Evolutionary conservation across 30 jellyfish, hydroid and myxozoan species (phyloP), one percentile per base, ranked within the genome.

Genomic region (Catostylus mosaicus): DNA sequence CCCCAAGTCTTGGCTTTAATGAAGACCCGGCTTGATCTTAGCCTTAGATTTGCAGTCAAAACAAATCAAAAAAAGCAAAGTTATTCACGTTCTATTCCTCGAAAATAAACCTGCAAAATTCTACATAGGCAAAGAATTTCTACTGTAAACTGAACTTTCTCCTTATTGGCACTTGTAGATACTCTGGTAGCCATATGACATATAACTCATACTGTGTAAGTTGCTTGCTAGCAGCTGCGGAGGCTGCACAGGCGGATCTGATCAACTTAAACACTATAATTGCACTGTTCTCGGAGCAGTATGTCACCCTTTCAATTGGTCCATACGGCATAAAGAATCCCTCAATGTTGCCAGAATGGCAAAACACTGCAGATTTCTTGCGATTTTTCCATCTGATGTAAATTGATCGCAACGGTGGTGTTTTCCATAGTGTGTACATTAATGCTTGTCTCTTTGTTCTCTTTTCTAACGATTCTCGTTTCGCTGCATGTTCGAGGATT

Each of bases 161-260:
- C 62, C 38, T 26, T 74, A 64, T 45, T 0, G 82, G 89, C 22
- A 64, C 38, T 27, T 79, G 75, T 38, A 79, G 36, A 33, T 46
- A 79, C 33, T 79, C 82, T 45, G 89, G 89, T 19, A 79, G 76
- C 89, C 89, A 79, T n/a, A 43, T 36, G 27, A 29, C 75, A 66
- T 37, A 36, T 47, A 79, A 27, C 19, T n/a, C 29, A 27, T 79
- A 45, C 29, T 29, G 71, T 31, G 45, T 24, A 0, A n/a, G 35
- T n/a, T 63, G 73, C 70, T 46, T 29, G 33, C 75, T 50, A 20
- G 82, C 82, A 45, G 27, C 46, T 14, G n/a, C 64, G 10, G 82
- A 59, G 19, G 89, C 89, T 8, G 14, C 24, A 66, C 82, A 79
- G 26, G 89, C 89, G 14, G 82, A 63, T 65, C 89, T 64, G 50